phyloP scores from a whole-genome alignment of 2,113 vertebrate species.

The Nothobranchius kuhntae region DNA sequence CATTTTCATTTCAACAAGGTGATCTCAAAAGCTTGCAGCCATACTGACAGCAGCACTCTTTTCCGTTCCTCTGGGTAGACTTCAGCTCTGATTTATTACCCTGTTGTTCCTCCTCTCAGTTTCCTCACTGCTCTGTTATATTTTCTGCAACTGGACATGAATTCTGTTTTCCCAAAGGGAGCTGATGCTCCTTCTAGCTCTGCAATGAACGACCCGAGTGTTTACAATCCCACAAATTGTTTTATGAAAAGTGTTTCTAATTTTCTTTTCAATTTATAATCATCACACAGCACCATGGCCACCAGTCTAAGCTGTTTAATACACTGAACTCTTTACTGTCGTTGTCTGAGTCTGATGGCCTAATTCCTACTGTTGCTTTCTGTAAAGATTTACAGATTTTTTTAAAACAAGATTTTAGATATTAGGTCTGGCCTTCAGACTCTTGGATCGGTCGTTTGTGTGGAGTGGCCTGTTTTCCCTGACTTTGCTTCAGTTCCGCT shows the following conservation, averaged over 20 bases:
- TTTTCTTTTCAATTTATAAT: rapidly evolving
- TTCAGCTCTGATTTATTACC: not conserved
- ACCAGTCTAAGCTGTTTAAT: no score
- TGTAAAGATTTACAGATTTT: no score
- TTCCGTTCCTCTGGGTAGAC: not conserved
- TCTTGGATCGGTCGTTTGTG: no score
- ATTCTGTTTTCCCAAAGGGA: constrained; percentile 39
- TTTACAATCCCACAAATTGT: not conserved
- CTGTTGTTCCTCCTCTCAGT: constrained; percentile 3
- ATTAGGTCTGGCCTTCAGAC: no score
- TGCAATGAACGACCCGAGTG: constrained; percentile 6
- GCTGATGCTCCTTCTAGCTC: not conserved
- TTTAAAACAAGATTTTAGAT: no score
- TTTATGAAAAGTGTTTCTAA: rapidly evolving
- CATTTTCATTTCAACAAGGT: not conserved
- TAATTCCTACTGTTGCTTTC: no score
- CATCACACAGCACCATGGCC: no score
- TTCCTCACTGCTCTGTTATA: constrained; percentile 22
- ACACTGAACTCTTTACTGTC: no score
- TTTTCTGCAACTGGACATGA: constrained; percentile 70
- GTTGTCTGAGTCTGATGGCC: no score
- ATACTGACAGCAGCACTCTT: not conserved
- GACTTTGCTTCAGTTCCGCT: no score
- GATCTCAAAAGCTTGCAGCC: not conserved
- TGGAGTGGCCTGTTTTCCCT: no score